phyloP scores from a whole-genome alignment of 2,888 invertebrate genomes.

The Elegia similella region DNA sequence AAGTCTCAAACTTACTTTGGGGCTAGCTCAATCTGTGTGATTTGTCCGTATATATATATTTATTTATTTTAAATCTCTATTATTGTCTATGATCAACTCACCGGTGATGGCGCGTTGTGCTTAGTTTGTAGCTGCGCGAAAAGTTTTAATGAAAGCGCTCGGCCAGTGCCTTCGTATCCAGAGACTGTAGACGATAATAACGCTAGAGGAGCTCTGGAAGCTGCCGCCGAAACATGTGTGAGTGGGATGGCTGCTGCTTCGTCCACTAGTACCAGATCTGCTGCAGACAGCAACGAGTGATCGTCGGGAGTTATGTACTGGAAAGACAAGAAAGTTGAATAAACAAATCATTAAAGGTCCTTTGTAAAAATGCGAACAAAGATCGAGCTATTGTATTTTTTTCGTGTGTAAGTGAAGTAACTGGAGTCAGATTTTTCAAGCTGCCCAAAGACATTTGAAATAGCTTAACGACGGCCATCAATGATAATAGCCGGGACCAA shows the following conservation, averaged over 20 bases:
- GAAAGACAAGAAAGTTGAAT: conserved; percentile 8
- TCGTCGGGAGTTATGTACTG: conserved; percentile 98
- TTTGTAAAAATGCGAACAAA: conserved; percentile 1
- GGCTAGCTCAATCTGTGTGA: too few relatives aligned
- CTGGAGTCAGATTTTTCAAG: too few relatives aligned
- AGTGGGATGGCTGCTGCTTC: conserved; percentile 99
- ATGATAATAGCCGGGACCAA: too few relatives aligned
- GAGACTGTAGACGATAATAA: conserved; percentile 98
- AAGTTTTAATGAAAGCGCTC: conserved; percentile 96
- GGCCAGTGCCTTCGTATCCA: conserved; percentile 99
- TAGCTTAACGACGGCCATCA: too few relatives aligned
- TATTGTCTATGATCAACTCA: conserved; percentile 45
- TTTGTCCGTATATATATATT: neutral
- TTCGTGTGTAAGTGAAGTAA: too few relatives aligned
- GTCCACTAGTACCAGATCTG: conserved; percentile 97
- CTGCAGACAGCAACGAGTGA: conserved; percentile 92
- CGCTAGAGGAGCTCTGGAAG: conserved; percentile 94
- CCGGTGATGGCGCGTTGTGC: conserved; percentile 82
- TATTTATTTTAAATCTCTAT: too few relatives aligned
- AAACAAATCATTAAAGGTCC: too few relatives aligned
- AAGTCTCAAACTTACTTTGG: too few relatives aligned
- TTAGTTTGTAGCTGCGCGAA: conserved; percentile 91
- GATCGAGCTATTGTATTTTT: too few relatives aligned
- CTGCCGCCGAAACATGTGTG: conserved; percentile 92
- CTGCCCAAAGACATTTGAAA: too few relatives aligned